Percentiles rank a stretch among this genome's conserved stretches.
Conservation (phyloP, 1,140 invertebrate species). For the Tenebrio molitor region DNA sequence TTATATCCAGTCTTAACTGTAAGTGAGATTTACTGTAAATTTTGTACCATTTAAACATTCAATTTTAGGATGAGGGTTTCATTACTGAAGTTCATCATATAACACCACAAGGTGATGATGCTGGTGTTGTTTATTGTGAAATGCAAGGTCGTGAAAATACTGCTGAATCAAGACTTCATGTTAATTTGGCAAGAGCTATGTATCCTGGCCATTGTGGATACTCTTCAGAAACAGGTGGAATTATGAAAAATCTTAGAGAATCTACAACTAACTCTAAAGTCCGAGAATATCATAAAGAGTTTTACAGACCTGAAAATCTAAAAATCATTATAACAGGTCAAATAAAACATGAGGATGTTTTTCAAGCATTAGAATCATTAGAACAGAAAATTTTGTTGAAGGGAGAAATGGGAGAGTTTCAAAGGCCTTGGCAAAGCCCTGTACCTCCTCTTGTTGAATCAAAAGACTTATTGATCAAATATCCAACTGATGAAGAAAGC, state of each 20-base stretch:
- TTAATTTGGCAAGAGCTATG: conserved; percentile 75
- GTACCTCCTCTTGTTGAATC: conserved; percentile 75
- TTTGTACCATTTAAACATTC: not conserved
- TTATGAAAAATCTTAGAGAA: conserved; percentile 86
- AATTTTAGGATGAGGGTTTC: conserved; percentile 79
- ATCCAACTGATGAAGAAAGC: conserved; percentile 89
- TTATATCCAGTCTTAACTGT: conserved; percentile 86
- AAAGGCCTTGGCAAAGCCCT: conserved; percentile 81
- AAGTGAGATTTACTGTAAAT: no score
- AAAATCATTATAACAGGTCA: conserved; percentile 87
- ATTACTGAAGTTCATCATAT: conserved; percentile 94
- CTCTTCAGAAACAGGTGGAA: conserved; percentile 87
- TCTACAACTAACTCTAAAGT: conserved; percentile 88
- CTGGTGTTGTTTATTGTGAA: conserved; percentile 94
- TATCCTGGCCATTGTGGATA: conserved; percentile 89
- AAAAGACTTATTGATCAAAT: conserved; percentile 71
- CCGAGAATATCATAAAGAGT: conserved; percentile 84
- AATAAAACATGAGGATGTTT: conserved; percentile 82
- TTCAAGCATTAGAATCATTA: conserved; percentile 78
- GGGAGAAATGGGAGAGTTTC: conserved; percentile 73
- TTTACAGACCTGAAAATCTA: conserved; percentile 93
- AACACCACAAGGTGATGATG: conserved; percentile 88
- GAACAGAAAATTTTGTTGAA: conserved; percentile 81
- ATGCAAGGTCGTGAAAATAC: conserved; percentile 90
- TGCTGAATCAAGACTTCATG: conserved; percentile 77